Evolutionary conservation across 2,888 invertebrate species (phyloP).

Genomic region (Syrphus vitripennis): DNA sequence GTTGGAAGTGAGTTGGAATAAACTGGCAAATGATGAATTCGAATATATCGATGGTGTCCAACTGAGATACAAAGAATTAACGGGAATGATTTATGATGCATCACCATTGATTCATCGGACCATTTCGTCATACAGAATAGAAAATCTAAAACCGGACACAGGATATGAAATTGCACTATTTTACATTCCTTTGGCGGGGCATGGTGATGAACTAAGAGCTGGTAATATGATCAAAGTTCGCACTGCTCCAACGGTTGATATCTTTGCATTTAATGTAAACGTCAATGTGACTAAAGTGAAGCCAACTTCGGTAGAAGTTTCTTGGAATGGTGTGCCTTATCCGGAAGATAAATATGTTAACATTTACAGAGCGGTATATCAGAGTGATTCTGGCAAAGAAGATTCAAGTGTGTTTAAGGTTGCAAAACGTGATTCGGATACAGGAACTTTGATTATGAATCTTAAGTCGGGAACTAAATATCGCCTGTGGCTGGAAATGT

Average conservation of each 20-base stretch:
- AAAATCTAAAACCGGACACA: conserved; percentile 89
- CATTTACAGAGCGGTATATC: conserved; percentile 92
- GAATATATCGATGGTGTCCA: conserved; percentile 94
- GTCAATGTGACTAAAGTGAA: conserved; percentile 90
- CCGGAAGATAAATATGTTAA: conserved; percentile 95
- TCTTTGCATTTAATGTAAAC: conserved; percentile 91
- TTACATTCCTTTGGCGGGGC: conserved; percentile 91
- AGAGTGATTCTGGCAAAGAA: conserved; percentile 88
- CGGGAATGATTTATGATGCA: conserved; percentile 91
- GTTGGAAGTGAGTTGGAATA: conserved; percentile 90
- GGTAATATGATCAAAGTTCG: conserved; percentile 87
- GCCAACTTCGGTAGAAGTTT: conserved; percentile 88
- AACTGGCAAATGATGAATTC: conserved; percentile 89
- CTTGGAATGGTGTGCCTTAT: conserved; percentile 92
- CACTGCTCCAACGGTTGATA: conserved; percentile 87
- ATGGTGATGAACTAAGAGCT: conserved; percentile 89
- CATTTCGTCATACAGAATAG: conserved; percentile 89
- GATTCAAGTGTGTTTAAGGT: conserved; percentile 88
- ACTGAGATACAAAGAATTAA: conserved; percentile 91
- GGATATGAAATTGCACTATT: conserved; percentile 92
- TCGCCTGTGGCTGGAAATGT: conserved; percentile 93
- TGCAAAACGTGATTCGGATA: conserved; percentile 87
- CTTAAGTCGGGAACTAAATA: conserved; percentile 91
- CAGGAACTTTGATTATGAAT: conserved; percentile 86
- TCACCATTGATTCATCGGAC: conserved; percentile 92